phyloP scores from a whole-genome alignment of 2,888 invertebrate species.

The Brachyopa scutellaris region DNA sequence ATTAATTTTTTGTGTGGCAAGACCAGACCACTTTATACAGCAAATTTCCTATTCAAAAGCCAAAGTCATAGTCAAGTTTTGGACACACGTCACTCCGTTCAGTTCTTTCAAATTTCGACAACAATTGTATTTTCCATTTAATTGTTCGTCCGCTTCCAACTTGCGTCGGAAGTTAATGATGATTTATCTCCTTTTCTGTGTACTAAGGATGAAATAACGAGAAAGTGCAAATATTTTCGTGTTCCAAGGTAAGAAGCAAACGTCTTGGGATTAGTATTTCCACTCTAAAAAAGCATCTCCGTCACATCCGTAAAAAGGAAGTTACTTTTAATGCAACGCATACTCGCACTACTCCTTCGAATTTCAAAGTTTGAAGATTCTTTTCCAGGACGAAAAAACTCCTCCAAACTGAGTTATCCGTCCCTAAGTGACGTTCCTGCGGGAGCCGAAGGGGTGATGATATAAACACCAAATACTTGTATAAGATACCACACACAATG shows the following conservation, averaged over 20 bases:
- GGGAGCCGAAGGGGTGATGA: background rate
- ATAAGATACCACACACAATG: conserved; percentile 19
- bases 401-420: background rate
- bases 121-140: too few species aligned
- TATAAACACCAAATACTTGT: conserved; percentile 1
- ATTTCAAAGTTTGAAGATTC: background rate
- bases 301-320: background rate
- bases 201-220: too few species aligned
- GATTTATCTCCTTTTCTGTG: too few species aligned
- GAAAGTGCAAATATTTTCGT: background rate
- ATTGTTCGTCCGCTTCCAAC: too few species aligned
- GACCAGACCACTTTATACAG: too few species aligned
- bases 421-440: background rate
- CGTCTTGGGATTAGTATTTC: conserved; percentile 11
- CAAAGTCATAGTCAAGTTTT: too few species aligned
- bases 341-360: background rate
- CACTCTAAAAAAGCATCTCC: conserved; percentile 4
- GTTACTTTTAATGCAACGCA: conserved; percentile 4
- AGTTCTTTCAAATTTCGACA: too few species aligned
- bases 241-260: background rate
- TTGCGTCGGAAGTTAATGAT: too few species aligned
- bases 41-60: too few species aligned
- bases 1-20: too few species aligned
- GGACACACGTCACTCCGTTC: too few species aligned
- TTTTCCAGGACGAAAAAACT: background rate